phyloP scores from a whole-genome alignment of 2,888 invertebrate species.

The Zele albiditarsus region DNA sequence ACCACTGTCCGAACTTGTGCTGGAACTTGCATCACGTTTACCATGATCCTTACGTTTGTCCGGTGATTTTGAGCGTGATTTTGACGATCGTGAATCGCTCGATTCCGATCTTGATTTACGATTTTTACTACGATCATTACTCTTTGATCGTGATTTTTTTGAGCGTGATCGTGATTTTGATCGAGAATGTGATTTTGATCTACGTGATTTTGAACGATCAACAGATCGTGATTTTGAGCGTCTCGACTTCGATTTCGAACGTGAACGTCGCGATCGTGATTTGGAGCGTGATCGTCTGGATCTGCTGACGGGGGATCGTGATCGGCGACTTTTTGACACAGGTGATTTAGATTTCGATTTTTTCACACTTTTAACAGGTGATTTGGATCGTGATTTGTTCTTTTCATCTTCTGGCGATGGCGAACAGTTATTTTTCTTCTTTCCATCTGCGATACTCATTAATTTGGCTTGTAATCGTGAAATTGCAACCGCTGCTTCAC shows the following conservation, averaged over 20 bases:
- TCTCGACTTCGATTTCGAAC: conserved; percentile 57
- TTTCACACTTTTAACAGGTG: conserved; percentile 56
- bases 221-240: conserved; percentile 62
- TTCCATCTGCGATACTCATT: conserved; percentile 77
- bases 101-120: conserved; percentile 70
- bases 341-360: conserved; percentile 44
- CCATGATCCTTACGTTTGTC: conserved; percentile 64
- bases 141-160: conserved; percentile 68
- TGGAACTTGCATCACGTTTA: conserved; percentile 61
- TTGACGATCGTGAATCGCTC: conserved; percentile 65
- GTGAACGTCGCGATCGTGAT: conserved; percentile 62
- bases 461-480: conserved; percentile 79
- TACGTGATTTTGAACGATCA: conserved; percentile 63
- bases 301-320: conserved; percentile 59
- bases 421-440: conserved; percentile 69
- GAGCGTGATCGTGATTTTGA: conserved; percentile 66
- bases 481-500: conserved; percentile 74
- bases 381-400: conserved; percentile 68
- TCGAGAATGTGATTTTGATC: conserved; percentile 64
- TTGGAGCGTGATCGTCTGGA: conserved; percentile 58
- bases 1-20: conserved; percentile 61
- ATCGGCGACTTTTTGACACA: conserved; percentile 55
- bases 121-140: conserved; percentile 68
- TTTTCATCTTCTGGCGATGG: conserved; percentile 64
- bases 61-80: conserved; percentile 66